Percentiles rank a stretch among this genome's conserved stretches.
Conservation (phyloP, 2,797 vertebrate species). For the Sylvia borin region DNA sequence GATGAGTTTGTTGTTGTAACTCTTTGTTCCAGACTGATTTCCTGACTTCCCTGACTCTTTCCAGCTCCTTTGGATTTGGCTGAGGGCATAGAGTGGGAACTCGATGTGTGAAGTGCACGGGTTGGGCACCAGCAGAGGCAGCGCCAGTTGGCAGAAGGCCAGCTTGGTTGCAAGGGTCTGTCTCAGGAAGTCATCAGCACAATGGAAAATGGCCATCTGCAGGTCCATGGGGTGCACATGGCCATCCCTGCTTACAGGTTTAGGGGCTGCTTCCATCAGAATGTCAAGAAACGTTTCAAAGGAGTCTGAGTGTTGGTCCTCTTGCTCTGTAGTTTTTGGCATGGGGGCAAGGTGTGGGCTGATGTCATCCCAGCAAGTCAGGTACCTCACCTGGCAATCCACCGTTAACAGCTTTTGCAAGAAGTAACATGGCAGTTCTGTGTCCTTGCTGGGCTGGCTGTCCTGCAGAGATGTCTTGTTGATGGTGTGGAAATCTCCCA, state of each 20-base stretch:
- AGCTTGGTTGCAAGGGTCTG: constrained; percentile 76
- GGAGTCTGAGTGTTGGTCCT: rapidly evolving
- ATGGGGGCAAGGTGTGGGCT: rapidly evolving
- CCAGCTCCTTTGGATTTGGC: constrained; percentile 61
- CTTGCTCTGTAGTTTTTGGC: neutral
- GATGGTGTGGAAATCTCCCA: constrained; percentile 53
- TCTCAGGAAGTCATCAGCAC: constrained; percentile 75
- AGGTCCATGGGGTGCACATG: constrained; percentile 77
- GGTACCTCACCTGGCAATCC: constrained; percentile 71
- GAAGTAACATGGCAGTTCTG: constrained; percentile 52
- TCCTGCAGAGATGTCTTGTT: constrained; percentile 9
- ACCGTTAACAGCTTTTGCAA: constrained; percentile 71
- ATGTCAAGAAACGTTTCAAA: neutral
- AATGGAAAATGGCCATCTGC: constrained; percentile 80
- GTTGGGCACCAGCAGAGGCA: constrained; percentile 80
- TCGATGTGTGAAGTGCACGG: constrained; percentile 62
- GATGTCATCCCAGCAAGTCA: constrained; percentile 5
- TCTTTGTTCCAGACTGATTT: neutral
- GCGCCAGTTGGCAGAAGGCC: constrained; percentile 77
- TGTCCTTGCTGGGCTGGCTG: constrained; percentile 37
- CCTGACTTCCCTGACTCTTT: neutral
- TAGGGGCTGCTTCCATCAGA: neutral
- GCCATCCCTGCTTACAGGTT: neutral
- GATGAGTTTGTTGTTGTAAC: too few species aligned
- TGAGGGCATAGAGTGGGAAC: constrained; percentile 75